phyloP scores from a whole-genome alignment of 2,797 vertebrate species.

The Lepilemur ruficaudatus region DNA sequence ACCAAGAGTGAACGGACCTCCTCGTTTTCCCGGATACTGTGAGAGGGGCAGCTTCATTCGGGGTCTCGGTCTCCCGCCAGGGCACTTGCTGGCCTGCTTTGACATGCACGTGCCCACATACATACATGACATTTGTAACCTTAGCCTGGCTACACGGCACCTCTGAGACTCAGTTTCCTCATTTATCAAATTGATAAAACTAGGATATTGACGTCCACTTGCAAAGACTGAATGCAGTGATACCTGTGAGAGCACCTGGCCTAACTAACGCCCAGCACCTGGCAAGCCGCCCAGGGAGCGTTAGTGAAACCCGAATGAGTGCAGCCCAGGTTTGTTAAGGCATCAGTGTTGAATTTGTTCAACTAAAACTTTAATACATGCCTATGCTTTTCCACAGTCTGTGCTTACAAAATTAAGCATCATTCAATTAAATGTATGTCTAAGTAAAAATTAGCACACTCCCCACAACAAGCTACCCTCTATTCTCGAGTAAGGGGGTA shows the following conservation, averaged over 20 bases:
- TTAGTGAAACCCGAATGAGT: too few species aligned
- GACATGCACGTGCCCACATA: fast-evolving
- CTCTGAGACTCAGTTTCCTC: background rate
- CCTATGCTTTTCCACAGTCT: background rate
- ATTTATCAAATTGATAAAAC: too few species aligned
- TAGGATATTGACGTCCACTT: fast-evolving
- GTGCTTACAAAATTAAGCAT: too few species aligned
- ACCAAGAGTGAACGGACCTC: fast-evolving
- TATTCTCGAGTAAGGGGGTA: background rate
- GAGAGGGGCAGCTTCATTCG: fast-evolving
- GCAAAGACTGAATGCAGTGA: fast-evolving
- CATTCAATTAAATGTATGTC: background rate
- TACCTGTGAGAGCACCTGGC: fast-evolving
- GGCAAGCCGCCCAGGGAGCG: fast-evolving
- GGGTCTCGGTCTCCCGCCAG: fast-evolving
- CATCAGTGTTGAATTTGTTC: background rate
- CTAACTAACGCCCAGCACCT: fast-evolving
- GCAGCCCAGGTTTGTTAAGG: background rate
- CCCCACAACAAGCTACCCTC: fast-evolving
- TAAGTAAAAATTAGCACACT: background rate
- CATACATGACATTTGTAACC: fast-evolving
- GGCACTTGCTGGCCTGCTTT: fast-evolving
- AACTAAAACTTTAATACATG: background rate
- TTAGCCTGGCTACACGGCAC: fast-evolving
- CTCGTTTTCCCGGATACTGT: too few species aligned